Base-by-base conservation (phyloP, 1,140 invertebrate species). In the Psilanteris sp. region DNA sequence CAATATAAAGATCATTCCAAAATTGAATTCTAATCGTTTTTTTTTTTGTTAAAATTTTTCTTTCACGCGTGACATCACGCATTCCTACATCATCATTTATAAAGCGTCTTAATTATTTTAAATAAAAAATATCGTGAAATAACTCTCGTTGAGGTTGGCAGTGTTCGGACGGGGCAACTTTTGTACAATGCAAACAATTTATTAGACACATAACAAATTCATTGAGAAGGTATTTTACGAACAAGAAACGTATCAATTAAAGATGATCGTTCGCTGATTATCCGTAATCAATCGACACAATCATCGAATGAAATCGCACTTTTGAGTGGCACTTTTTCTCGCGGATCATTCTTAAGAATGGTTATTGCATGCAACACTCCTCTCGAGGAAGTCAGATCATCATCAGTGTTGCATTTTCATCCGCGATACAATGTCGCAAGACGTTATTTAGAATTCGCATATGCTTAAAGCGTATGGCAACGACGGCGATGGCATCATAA, bases 311-410 rank as follows among this genome's bases (percentile, higher is more conserved):
- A 54, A 41, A 41, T 46, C 37, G 36, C 22, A 24, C 37, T 9
- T 62, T 34, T 61, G 10, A 59, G 32, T 44, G 34, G 41, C 50
- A 66, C 66, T 70, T 64, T 66, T 50, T 66, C 50, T 4, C 10
- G 31, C 14, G 37, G 10, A 62, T 68, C 64, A 68, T 62, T 50
- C 54, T 18, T 27, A 46, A 46, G 11, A 36, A 7, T 37, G 27
- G n/a, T 59, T 50, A 55, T 75, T 62, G 48, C 62, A 48, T 57
- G 48, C 46, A 20, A 6, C 50, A 75, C 24, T 67, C 43, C 54
- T 66, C 61, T 71, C 29, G 62, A 72, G 74, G 74, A 77, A 72
- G 74, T 72, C 54, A 48, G 67, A 77, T 72, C 67, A 59, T 57
- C 50, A 77, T 77, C 66, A 44, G 14, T 20, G 34, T 61, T 68